Base-by-base conservation (phyloP, 1,140 invertebrate species). In the Paraescarpia echinospica region DNA sequence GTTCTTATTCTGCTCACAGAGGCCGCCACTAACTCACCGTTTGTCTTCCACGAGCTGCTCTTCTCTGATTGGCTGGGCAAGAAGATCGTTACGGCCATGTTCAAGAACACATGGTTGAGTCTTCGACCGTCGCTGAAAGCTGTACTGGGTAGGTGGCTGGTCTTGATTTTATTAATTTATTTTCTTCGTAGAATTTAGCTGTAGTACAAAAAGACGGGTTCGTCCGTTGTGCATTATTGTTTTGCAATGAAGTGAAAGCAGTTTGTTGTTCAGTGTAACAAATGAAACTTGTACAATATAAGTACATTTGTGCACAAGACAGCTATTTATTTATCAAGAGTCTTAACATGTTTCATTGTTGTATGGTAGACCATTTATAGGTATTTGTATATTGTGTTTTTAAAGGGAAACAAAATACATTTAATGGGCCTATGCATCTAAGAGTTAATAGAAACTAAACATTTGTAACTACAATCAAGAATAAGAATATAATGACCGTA, bases 51-150 rank as follows among this genome's bases (percentile, higher is more conserved):
- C 51, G 95, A 96, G 92, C 94, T 95, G 14, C 93, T 96, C 33
- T 96, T 96, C 94, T 95, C 95, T 93, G 95, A 96, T 94, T 96
- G 95, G 95, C 93, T 96, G 34, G 95, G 95, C 34, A 96, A 96
- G 94, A 96, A 95, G 93, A 91, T 96, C 6, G 94, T 95, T 6
- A 94, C 94, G 22, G 95, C 95, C 34, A 95, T 95, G 94, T 96
- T 96, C 92, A 95, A 95, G 91, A 95, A 96, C 94, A 94, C 94
- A 0, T 96, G 95, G 95, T 91, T 18, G 35, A 93, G 35, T 34
- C 88, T 95, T 9, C 92, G 95, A 91, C 93, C 94, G 33, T 94
- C 95, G 4, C 90, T 95, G 33, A 95, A 95, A 93, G 95, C 95
- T 88, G 95, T 96, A 31, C 93, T 96, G 91, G 95, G 95, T 95